Evolutionary conservation across 2,797 vertebrate species (phyloP), one percentile per base, ranked within the genome.

Genomic region (Spinus olivaceus): DNA sequence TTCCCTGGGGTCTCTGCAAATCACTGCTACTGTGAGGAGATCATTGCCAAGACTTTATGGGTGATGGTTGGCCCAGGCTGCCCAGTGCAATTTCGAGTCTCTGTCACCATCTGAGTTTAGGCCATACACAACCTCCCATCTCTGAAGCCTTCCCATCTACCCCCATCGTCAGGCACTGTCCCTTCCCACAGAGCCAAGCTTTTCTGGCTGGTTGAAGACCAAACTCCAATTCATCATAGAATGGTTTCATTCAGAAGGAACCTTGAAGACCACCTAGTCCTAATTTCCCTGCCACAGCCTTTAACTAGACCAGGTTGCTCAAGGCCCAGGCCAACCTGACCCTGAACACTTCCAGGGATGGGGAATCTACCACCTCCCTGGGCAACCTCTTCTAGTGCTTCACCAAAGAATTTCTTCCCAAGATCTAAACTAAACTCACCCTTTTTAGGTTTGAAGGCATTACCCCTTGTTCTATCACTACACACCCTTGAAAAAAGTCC

Each of bases 101-200:
- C 71, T 85, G 37, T 14, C 44, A 82, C 33, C 20, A 35, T 20
- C 42, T 0, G 0, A 41, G 9, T 59, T 79, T 70, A 47, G 21
- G 70, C 59, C 37, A n/a, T 4, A 53, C 10, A 14, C 3, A 4
- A 10, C 5, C 14, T 82, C 22, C 25, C 0, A 0, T 18, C 33
- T 51, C 41, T 24, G 22, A 66, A 65, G 17, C 27, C 25, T 67
- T 28, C 32, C 70, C 33, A 35, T 41, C 49, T 42, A 32, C 9
- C 35, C 17, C 6, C 17, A 33, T 4, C 0, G 0, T 21, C 22
- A 80, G 14, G 9, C 37, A 32, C n/a, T 37, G 7, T 9, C 28
- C 63, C 15, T 35, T 74, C 41, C 64, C 53, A 21, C 1, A 74
- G 9, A 73, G 35, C 27, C 67, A 56, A 59, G 27, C 4, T 60